Base-by-base conservation (phyloP, 2,797 vertebrate species). In the Podarcis siculus region DNA sequence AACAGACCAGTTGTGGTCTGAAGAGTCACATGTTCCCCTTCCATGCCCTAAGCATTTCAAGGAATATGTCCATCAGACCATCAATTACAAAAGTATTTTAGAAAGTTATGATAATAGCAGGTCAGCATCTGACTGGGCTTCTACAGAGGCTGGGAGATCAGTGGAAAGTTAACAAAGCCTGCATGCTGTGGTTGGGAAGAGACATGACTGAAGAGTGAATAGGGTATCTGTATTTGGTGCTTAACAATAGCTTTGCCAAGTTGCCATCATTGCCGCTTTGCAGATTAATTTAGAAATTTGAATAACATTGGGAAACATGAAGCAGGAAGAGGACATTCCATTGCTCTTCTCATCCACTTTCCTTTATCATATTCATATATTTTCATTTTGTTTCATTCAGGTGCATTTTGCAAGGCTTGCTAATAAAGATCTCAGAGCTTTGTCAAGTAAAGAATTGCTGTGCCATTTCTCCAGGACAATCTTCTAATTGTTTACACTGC, bases 271-370 rank as follows among this genome's bases (percentile, higher is more conserved):
- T 90, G 69, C 79, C 89, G 87, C 32, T 89, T 61, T 86, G 80
- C 72, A 92, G 82, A 91, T 93, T 96, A 95, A 96, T 96, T 95
- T 94, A 90, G 83, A 90, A 90, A 94, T 58, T 92, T 87, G 87
- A 95, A 94, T 85, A 93, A 85, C 85, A 75, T 93, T 77, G 86
- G 86, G 92, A 92, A 90, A 89, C 89, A 85, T 35, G 3, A 32
- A 27, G 92, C 12, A 72, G n/a, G 13, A 72, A n/a, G 13, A 39
- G 8, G 61, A 55, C 12, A 21, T 89, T 89, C 32, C 83, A 89
- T 39, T 6, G 42, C 21, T 67, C 37, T 73, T 23, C 23, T 55
- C 27, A 21, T 42, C 82, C 83, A 32, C 79, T 93, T 79, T 23
- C 83, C 91, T 92, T 92, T 90, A 45, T 89, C n/a, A 7, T 32